Base-by-base conservation (phyloP, 2,113 vertebrate species). In the Irena cyanogastra region DNA sequence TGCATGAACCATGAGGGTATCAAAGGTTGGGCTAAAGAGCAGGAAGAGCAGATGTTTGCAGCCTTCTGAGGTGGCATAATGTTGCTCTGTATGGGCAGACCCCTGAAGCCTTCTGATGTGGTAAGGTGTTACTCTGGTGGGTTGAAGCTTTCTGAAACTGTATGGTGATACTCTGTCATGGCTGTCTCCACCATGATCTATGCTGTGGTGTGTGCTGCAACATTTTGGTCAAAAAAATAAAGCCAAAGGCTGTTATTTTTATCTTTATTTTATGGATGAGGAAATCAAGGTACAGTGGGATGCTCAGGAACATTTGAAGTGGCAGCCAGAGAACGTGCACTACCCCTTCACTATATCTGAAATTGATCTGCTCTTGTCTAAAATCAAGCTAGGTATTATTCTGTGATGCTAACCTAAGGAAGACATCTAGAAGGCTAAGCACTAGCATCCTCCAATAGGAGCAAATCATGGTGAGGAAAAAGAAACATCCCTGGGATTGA, bases 261-360 rank as follows among this genome's bases (percentile, higher is more conserved):
- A 30, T n/a, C 28, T 31, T 5, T 24, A 22, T 77, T 79, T 77
- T 87, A 78, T 30, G 15, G 45, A n/a, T 21, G 33, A 69, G 28
- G 37, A 87, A 74, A 84, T 21, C 52, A 18, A 70, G 11, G 10
- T 19, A 66, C 24, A 74, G 26, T 9, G 47, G 9, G 63, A 23
- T 35, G 20, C 18, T 66, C 19, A 31, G 52, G 42, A 75, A 28
- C 23, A 11, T 31, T 18, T 56, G 35, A 92, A 65, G 28, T 33
- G 42, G 10, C 27, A 87, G n/a, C 37, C 69, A 69, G 35, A 30
- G 9, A 35, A 81, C 45, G 20, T 11, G 7, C 8, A 39, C 24
- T 33, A 26, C 5, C 9, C 12, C 20, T 53, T n/a, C 26, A 44
- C 6, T 9, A 23, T 0, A 0, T 45, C 30, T 84, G 65, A 74